Conservation (phyloP, 2,888 invertebrate species). For the Mesoligia furuncula region DNA sequence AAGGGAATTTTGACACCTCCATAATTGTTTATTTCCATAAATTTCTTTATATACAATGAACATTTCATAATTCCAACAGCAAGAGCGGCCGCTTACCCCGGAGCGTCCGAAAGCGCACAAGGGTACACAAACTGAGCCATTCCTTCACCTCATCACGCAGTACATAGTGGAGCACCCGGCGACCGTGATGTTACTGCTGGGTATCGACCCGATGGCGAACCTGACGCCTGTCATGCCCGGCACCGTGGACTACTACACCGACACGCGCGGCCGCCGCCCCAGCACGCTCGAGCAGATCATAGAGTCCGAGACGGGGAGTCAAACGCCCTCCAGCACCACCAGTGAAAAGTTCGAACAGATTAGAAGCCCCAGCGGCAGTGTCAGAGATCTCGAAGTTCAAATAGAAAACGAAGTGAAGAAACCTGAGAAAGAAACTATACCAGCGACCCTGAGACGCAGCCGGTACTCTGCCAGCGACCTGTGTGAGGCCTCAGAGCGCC, state of each 20-base stretch:
- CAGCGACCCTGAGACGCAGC: constrained; percentile 84
- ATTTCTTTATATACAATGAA: constrained; percentile 3
- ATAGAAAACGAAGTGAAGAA: constrained; percentile 79
- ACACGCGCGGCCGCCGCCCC: constrained; percentile 82
- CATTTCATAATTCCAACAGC: constrained; percentile 72
- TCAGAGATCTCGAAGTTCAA: constrained; percentile 77
- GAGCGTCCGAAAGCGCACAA: constrained; percentile 83
- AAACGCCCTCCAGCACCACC: constrained; percentile 84
- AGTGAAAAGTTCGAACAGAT: constrained; percentile 82
- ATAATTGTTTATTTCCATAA: neutral
- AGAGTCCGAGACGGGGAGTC: constrained; percentile 86
- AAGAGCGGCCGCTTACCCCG: constrained; percentile 84
- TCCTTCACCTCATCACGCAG: constrained; percentile 90
- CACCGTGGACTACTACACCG: constrained; percentile 84
- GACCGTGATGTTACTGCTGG: constrained; percentile 93
- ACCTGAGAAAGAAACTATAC: constrained; percentile 80
- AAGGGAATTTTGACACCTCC: neutral
- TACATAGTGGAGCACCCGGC: constrained; percentile 94
- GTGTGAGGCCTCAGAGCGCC: constrained; percentile 89
- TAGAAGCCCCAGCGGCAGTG: constrained; percentile 81
- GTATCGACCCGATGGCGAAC: constrained; percentile 92
- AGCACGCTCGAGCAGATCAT: constrained; percentile 86
- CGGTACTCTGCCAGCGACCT: constrained; percentile 93
- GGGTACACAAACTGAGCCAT: constrained; percentile 92
- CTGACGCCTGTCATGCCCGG: constrained; percentile 83